Base-by-base conservation (phyloP, 35 echinoderm and acorn worm species). In the Lytechinus variegatus region DNA sequence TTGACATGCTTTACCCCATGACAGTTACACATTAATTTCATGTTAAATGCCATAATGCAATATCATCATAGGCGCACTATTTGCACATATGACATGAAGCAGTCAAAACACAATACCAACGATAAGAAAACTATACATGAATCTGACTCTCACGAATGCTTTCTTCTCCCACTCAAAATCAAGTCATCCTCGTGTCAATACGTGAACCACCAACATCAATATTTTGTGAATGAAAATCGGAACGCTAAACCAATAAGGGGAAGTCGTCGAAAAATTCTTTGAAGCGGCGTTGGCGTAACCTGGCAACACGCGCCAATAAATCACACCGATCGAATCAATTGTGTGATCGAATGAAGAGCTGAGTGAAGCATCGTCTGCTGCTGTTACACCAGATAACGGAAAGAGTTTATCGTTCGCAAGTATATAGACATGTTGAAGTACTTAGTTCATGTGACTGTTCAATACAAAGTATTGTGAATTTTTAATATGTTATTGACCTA, bases 251-350 rank as follows among this genome's bases (percentile, higher is more conserved):
- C 88, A 90, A 90, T 21, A 90, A 6, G 66, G 52, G 88, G 88
- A 90, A 90, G 52, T 33, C 4, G 88, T 52, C 88, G 88, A 90
- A 54, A 53, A 90, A 90, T 90, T 90, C 88, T 90, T 90, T 44
- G 29, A 54, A 90, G 52, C 52, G 88, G 88, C 88, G 52, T 90
- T 90, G 28, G 88, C 29, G 88, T 90, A 90, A 52, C 88, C 52
- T 51, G 88, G 88, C 88, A 90, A 90, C 88, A 54, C 66, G 66
- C 66, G 66, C 16, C 66, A 79, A 79, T 79, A 79, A 79, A 24
- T 79, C 66, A 79, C 66, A 79, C 66, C 19, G 21, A 24, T n/a
- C 16, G 21, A 71, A n/a, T 79, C 66, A 24, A 24, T 24, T 79
- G 12, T 79, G 16, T 79, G 66, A 79, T 79, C 19, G 66, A 79